Percentiles rank a stretch among this genome's conserved stretches.
Conservation (phyloP, 2,888 invertebrate species). For the Pammene fasciana region DNA sequence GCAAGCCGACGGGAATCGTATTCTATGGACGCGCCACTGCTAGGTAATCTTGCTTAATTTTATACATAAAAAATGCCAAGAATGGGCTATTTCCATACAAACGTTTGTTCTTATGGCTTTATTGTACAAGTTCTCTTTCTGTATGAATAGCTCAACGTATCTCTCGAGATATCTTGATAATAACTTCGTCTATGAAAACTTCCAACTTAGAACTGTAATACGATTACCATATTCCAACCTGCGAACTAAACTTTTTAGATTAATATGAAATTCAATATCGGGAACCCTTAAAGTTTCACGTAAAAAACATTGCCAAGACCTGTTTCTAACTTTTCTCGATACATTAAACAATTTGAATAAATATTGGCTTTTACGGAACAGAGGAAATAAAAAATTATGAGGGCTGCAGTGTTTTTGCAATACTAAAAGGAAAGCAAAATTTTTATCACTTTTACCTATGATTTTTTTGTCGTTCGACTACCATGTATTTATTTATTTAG, state of each 20-base stretch:
- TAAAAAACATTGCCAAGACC: conserved; percentile 13
- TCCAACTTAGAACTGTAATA: not conserved
- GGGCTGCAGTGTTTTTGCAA: not conserved
- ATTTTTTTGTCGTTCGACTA: too few species aligned
- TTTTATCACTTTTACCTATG: too few species aligned
- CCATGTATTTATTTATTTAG: too few species aligned
- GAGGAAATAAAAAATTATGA: not conserved
- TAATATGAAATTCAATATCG: conserved; percentile 28
- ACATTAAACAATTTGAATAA: conserved; percentile 26
- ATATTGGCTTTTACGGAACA: conserved; percentile 8
- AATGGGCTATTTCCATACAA: too few species aligned
- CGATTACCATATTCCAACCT: conserved; percentile 23
- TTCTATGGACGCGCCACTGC: too few species aligned
- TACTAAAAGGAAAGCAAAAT: too few species aligned
- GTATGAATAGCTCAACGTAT: not conserved
- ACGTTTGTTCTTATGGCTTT: too few species aligned
- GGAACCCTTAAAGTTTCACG: conserved; percentile 13
- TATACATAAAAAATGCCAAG: too few species aligned
- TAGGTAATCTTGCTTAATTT: too few species aligned
- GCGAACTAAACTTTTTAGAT: conserved; percentile 19
- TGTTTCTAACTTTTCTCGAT: conserved; percentile 13
- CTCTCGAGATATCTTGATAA: not conserved
- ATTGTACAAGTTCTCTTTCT: too few species aligned
- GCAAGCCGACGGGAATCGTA: too few species aligned
- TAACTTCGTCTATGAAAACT: conserved; percentile 2